Conservation (phyloP, 2,888 invertebrate species). For the Baccha elongata region DNA sequence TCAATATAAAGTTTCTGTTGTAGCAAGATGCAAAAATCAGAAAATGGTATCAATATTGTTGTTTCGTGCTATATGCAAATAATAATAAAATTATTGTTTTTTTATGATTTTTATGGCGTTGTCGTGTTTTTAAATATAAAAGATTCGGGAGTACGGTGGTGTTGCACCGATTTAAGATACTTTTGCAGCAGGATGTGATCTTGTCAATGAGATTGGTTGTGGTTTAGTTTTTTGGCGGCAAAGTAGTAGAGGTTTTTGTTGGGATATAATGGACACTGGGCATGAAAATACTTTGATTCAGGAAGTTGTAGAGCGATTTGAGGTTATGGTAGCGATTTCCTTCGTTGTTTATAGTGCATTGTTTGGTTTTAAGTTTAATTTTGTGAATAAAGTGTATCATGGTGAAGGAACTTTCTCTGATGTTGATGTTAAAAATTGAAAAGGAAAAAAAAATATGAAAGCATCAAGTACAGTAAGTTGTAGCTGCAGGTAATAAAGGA, state of each 20-base stretch:
- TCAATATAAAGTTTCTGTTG: slow-evolving; percentile 14
- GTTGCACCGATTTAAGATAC: slow-evolving; percentile 54
- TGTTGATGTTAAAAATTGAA: neutral
- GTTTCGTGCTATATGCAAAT: slow-evolving; percentile 65
- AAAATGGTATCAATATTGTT: slow-evolving; percentile 65
- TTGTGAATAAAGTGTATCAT: neutral
- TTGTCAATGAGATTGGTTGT: slow-evolving; percentile 49
- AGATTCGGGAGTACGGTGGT: slow-evolving; percentile 29
- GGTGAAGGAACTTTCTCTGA: slow-evolving; percentile 51
- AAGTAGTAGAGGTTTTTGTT: neutral
- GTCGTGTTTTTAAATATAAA: slow-evolving; percentile 41
- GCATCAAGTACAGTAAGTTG: too few relatives aligned
- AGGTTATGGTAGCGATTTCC: slow-evolving; percentile 42
- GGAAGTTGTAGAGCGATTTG: slow-evolving; percentile 54
- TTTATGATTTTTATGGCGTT: slow-evolving; percentile 57
- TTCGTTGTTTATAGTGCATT: slow-evolving; percentile 42
- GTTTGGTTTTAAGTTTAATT: slow-evolving; percentile 26
- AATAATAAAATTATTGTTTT: slow-evolving; percentile 59
- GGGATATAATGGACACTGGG: neutral
- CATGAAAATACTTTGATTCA: slow-evolving; percentile 15
- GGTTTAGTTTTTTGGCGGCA: neutral
- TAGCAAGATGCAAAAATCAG: slow-evolving; percentile 15
- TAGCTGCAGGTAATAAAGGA: too few relatives aligned
- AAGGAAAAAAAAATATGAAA: too few relatives aligned
- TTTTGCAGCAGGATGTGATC: slow-evolving; percentile 53